Base-by-base conservation (phyloP, 2,797 vertebrate species). In the Notoglanidium macrostoma region DNA sequence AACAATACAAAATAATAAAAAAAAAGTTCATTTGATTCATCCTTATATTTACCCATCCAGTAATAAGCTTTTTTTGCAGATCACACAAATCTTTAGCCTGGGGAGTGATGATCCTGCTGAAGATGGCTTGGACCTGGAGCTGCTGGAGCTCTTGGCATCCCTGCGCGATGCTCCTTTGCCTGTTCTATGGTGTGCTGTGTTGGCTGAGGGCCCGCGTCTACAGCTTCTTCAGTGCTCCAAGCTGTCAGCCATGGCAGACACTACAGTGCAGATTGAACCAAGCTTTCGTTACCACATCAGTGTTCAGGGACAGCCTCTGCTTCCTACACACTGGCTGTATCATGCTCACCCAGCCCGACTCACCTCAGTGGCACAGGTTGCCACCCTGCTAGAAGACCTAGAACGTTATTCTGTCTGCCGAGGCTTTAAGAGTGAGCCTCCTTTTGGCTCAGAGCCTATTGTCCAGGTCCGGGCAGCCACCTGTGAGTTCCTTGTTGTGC, bases 161-260 rank as follows among this genome's bases (percentile, higher is more conserved):
- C 82, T 96, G 81, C 95, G 94, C 14, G 83, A 85, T 0, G 90
- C 93, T 0, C 90, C 85, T 0, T 90, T 96, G 85, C 96, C 96
- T 0, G 92, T 95, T 44, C 90, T 96, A 1, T 96, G 96, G 96
- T 95, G 94, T 9, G 94, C 94, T 14, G 93, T 96, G 32, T 92
- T 96, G 93, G 92, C 91, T 72, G 94, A 94, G 3, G 96, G 96
- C 2, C 96, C 96, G 0, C 93, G 91, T 88, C 91, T 96, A 85
- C 95, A 96, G 92, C 92, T 96, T 59, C 92, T 95, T 85, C 96
- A 96, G 94, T 96, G 96, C 59, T 94, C 94, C 0, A 96, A 96
- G 86, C 92, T 92, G 84, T 96, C 96, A 57, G 89, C 40, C 83
- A 96, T 96, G 95, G 90, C 93, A 0, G 96, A 96, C 92, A 96